Conservation (phyloP, 2,888 invertebrate genomes). For the Cyclophora albipunctata region DNA sequence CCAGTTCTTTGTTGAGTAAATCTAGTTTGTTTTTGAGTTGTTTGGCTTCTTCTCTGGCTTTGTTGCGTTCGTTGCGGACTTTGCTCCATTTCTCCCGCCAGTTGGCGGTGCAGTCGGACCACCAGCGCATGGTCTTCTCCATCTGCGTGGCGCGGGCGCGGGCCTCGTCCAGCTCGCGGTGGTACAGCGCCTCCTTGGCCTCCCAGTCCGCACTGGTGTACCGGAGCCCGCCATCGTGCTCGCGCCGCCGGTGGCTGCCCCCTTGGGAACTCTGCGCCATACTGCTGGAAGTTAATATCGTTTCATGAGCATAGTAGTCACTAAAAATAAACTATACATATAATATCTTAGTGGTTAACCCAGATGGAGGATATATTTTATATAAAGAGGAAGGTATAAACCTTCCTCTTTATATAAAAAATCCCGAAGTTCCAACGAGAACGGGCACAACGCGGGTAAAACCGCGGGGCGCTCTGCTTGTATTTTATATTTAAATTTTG, state of each 20-base stretch:
- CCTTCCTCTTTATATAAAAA: background rate
- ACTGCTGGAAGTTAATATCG: background rate
- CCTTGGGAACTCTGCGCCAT: conserved; percentile 81
- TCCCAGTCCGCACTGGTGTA: conserved; percentile 86
- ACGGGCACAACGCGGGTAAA: too few relatives aligned
- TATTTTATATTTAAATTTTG: conserved; percentile 1
- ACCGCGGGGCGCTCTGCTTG: too few relatives aligned
- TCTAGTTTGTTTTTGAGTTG: conserved; percentile 88
- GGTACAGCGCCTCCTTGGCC: conserved; percentile 81
- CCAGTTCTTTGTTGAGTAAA: conserved; percentile 82
- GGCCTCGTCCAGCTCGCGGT: conserved; percentile 93
- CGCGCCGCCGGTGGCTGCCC: conserved; percentile 79
- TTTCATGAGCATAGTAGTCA: conserved; percentile 22
- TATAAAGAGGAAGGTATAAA: too few relatives aligned
- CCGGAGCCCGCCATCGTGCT: conserved; percentile 77
- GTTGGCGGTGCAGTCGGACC: conserved; percentile 99
- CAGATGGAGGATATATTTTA: background rate
- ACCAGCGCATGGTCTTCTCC: conserved; percentile 99
- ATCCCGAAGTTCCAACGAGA: background rate
- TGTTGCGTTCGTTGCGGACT: conserved; percentile 92
- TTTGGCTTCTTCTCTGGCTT: conserved; percentile 92
- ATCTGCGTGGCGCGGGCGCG: conserved; percentile 96
- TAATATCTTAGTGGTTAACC: conserved; percentile 5
- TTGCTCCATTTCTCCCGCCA: conserved; percentile 97
- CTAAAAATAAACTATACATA: conserved; percentile 22